Conservation (phyloP, 2,113 vertebrate species). For the Artemisiospiza belli region DNA sequence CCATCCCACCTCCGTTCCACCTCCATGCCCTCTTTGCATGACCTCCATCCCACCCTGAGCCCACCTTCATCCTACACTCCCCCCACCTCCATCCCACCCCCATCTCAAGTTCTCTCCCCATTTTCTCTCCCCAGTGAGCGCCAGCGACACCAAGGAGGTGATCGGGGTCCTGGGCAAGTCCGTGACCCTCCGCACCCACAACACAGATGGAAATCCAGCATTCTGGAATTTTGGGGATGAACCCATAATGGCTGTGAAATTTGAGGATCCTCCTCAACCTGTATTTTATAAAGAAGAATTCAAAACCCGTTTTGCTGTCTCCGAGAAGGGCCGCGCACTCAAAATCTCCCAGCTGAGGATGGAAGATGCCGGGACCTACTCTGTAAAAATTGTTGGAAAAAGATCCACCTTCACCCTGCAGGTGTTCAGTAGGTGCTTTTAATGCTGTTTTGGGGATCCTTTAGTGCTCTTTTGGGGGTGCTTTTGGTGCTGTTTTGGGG, state of each 20-base stretch:
- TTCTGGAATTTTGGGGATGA: accelerated
- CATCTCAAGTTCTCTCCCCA: not conserved
- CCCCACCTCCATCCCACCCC: not conserved
- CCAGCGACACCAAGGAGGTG: accelerated
- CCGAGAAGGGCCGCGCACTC: accelerated
- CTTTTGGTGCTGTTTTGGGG: too few species aligned
- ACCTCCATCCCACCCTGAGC: too few species aligned
- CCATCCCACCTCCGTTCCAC: too few species aligned
- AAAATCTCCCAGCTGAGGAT: not conserved
- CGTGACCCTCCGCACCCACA: accelerated
- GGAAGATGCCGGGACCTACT: not conserved
- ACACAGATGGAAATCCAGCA: accelerated
- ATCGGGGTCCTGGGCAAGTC: not conserved
- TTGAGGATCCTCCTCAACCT: accelerated
- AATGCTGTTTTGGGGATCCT: too few species aligned
- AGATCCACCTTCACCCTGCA: not conserved
- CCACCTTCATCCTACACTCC: too few species aligned
- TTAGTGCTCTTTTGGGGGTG: too few species aligned
- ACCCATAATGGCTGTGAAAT: accelerated
- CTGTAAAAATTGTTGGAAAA: accelerated
- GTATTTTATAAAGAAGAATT: accelerated
- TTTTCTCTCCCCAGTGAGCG: not conserved
- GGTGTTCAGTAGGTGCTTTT: not conserved
- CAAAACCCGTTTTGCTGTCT: not conserved
- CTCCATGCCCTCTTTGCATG: too few species aligned